phyloP scores from a whole-genome alignment of 2,888 invertebrate species.

The Amiota minor region DNA sequence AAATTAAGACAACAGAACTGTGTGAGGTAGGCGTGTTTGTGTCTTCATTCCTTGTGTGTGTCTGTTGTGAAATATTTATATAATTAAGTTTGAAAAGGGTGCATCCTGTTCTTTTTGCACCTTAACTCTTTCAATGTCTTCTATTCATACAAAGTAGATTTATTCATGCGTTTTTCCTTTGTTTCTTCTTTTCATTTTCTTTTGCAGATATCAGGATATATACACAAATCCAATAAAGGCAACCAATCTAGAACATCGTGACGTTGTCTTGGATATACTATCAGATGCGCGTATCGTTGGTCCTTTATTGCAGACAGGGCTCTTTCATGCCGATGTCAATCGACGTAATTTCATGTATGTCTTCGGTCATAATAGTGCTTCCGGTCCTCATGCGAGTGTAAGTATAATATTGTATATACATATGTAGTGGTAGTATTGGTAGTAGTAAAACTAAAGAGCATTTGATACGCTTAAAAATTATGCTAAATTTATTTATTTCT shows the following conservation, averaged over 20 bases:
- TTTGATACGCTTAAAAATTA: too few species aligned
- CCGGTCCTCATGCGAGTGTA: slow-evolving; percentile 85
- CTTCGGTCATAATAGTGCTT: slow-evolving; percentile 87
- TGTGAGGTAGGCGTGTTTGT: not conserved
- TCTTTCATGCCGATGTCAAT: slow-evolving; percentile 84
- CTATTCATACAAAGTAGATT: not conserved
- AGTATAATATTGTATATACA: slow-evolving; percentile 69
- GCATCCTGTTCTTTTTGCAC: too few species aligned
- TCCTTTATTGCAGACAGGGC: slow-evolving; percentile 84
- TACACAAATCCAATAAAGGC: slow-evolving; percentile 77
- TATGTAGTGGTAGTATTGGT: too few species aligned
- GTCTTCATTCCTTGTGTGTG: not conserved
- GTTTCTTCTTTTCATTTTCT: slow-evolving; percentile 30
- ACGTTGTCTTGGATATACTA: slow-evolving; percentile 88
- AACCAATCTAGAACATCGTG: slow-evolving; percentile 78
- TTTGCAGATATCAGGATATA: slow-evolving; percentile 76
- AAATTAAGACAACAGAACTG: too few species aligned
- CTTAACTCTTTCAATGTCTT: not conserved
- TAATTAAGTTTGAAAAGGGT: slow-evolving; percentile 2
- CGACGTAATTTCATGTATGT: slow-evolving; percentile 90
- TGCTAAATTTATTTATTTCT: too few species aligned
- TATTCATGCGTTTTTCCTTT: slow-evolving; percentile 24
- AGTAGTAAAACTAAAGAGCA: too few species aligned
- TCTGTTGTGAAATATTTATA: not conserved
- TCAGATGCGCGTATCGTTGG: slow-evolving; percentile 91